A percentile compares a stretch with the other conserved stretches of the same genome.
Conservation (phyloP, 2,888 invertebrate species). For the Agrochola macilenta region DNA sequence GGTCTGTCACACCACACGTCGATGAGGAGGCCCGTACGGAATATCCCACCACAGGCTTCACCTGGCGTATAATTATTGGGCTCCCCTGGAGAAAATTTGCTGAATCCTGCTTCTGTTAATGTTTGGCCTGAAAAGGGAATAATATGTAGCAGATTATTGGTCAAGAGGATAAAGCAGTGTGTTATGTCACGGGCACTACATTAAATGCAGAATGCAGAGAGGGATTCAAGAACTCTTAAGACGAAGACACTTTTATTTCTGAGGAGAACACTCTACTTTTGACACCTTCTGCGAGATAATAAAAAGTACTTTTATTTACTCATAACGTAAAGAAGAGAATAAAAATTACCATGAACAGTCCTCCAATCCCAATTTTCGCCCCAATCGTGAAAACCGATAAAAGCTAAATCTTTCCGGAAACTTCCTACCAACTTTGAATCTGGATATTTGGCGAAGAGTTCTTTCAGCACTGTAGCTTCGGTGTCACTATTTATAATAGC, state of each 20-base stretch:
- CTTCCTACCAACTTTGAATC: not conserved
- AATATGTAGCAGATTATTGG: not conserved
- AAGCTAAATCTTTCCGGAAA: slow-evolving; percentile 18
- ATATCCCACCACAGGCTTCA: slow-evolving; percentile 19
- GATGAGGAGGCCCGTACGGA: not conserved
- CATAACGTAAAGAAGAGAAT: not conserved
- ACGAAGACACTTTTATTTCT: not conserved
- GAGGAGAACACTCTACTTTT: not conserved
- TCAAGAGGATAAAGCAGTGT: too few species aligned
- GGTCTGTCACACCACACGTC: slow-evolving; percentile 18
- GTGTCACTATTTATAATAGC: slow-evolving; percentile 75
- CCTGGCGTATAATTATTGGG: not conserved
- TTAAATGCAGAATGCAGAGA: not conserved
- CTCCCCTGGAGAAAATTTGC: not conserved
- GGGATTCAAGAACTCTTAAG: not conserved
- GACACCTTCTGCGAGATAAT: too few species aligned
- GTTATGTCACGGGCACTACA: not conserved
- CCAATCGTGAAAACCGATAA: slow-evolving; percentile 37
- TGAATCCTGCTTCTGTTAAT: slow-evolving; percentile 21
- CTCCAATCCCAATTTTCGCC: slow-evolving; percentile 9
- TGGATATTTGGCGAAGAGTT: slow-evolving; percentile 50
- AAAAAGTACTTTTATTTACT: too few species aligned
- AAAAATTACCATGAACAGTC: slow-evolving; percentile 25
- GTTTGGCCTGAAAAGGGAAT: slow-evolving; percentile 19
- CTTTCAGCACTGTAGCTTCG: slow-evolving; percentile 68